Percentiles rank a stretch among this genome's conserved stretches.
Evolutionary conservation across 2,888 invertebrate genomes (phyloP).

Genomic region (Diplolepis rosae): DNA sequence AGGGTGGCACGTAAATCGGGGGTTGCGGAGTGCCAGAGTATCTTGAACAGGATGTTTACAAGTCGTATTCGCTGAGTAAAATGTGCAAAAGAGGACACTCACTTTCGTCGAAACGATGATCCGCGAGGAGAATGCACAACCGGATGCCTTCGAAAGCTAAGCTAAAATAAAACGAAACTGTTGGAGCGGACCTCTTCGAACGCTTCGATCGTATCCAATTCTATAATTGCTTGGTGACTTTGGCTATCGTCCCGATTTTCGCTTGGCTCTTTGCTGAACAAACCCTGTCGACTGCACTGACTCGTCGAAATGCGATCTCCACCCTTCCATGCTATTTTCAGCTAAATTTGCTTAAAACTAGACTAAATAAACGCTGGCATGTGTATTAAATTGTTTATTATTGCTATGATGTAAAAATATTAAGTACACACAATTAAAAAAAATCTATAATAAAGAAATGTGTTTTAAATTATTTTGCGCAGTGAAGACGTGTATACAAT

Average conservation of each 20-base stretch:
- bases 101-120: conserved; percentile 60
- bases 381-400: conserved; percentile 19
- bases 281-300: conserved; percentile 60
- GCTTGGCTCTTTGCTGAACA: conserved; percentile 58
- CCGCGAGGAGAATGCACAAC: conserved; percentile 68
- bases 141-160: conserved; percentile 71
- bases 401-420: neutral
- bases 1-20: neutral
- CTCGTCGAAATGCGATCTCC: conserved; percentile 72
- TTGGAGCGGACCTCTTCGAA: conserved; percentile 62
- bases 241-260: conserved; percentile 70
- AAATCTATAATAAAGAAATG: neutral
- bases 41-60: conserved; percentile 33
- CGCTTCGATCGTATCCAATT: conserved; percentile 67
- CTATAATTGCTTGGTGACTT: conserved; percentile 71
- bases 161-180: conserved; percentile 72
- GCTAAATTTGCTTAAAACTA: conserved; percentile 50
- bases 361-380: neutral
- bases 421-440: neutral
- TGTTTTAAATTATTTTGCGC: neutral
- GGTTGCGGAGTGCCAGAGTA: neutral
- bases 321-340: conserved; percentile 69
- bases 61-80: conserved; percentile 35
- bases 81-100: conserved; percentile 52
- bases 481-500: neutral